Evolutionary conservation across 2,888 invertebrate genomes (phyloP), one percentile per base, ranked within the genome.

Genomic region (Nomada ferruginata): DNA sequence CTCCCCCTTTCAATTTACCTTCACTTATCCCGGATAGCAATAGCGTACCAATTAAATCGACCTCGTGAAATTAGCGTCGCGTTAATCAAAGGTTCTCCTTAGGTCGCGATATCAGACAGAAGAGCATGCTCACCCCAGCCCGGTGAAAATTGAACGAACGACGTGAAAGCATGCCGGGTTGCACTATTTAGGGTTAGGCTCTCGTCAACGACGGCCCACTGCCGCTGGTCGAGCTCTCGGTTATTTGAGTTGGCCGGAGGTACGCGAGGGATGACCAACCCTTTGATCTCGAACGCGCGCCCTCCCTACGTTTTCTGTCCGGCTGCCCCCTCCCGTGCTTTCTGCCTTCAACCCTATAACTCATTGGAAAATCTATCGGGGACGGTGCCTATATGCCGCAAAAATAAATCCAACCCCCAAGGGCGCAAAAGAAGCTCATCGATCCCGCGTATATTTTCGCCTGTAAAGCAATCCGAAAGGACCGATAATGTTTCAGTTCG

Each of bases 211-310:
- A 87, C 87, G 90, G 89, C 85, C 87, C 89, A 87, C 89, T 89
- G 89, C 90, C 88, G 90, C 89, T 90, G 89, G 89, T 87, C 91
- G 92, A 90, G 88, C 91, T 64, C 92, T 92, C 90, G 92, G 91
- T 92, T 93, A 92, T 93, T 93, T 93, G 93, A 93, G 91, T 93
- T 93, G 92, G 92, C 91, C 90, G 89, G 88, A 91, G 89, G 87
- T 81, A 86, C 89, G 89, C 86, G 89, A 89, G 88, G 91, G 91
- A 91, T 91, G 91, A 92, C 91, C 93, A 91, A 91, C 91, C 93
- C 93, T 93, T 93, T 93, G 93, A 93, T 93, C 93, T 93, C 92
- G 86, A 70, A 60, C 70, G 69, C 47, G 84, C 87, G 78, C 86
- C 88, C 87, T 83, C 85, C 86, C 86, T 82, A 0, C 86, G 80